These are phyloP conservation scores for Hydractinia echinata DNA, from an alignment of 30 jellyfish, hydroid and myxozoan species.

Conservation along the genomic window DNA sequence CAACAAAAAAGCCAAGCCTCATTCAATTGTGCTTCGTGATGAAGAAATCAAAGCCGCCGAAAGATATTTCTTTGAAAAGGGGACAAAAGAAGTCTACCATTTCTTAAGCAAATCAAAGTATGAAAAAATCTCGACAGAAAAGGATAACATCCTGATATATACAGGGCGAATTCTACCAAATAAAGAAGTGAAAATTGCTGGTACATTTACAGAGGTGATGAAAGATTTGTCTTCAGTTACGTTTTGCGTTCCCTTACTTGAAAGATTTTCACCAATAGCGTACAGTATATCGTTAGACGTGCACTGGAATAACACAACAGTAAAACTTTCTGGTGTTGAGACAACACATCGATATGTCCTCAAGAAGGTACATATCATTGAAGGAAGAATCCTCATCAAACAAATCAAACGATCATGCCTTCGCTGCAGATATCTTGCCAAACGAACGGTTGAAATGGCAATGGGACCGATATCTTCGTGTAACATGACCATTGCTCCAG, in stretches of 20 bases:
- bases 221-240: conserved; percentile 1
- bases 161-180: conserved; percentile 19
- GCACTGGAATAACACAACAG: too few relatives aligned
- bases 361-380: not conserved
- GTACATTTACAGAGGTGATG: not conserved
- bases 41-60: too few relatives aligned
- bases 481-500: too few relatives aligned
- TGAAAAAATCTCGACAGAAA: not conserved
- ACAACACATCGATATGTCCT: not conserved
- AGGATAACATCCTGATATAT: not conserved
- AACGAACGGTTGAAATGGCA: conserved; percentile 1
- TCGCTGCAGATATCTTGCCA: conserved; percentile 8
- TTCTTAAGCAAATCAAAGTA: too few relatives aligned
- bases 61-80: too few relatives aligned
- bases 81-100: too few relatives aligned
- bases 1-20: too few relatives aligned
- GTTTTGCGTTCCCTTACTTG: conserved; percentile 10
- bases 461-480: conserved; percentile 15
- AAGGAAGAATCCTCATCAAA: conserved; percentile 1
- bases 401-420: not conserved
- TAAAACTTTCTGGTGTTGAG: not conserved
- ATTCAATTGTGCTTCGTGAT: too few relatives aligned
- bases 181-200: not conserved
- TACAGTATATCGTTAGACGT: too few relatives aligned
- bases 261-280: too few relatives aligned